Evolutionary conservation across 1,140 invertebrate genomes (phyloP).

Genomic region (Rhopalosiphum padi): DNA sequence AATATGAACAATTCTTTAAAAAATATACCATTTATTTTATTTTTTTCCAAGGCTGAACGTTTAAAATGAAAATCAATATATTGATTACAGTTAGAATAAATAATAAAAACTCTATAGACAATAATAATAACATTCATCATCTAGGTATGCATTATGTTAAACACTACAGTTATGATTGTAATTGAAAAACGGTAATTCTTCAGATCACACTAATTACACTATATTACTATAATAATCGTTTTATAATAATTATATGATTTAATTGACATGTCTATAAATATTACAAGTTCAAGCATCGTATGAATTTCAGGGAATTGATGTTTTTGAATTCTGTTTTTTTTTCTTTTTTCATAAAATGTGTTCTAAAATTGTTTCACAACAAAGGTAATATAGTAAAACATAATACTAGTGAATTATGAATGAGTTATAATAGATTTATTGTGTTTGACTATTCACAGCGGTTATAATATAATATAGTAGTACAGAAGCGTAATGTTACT

Average conservation of each 20-base stretch:
- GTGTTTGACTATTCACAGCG: background rate
- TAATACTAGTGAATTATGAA: background rate
- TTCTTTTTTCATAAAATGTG: background rate
- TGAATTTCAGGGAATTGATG: background rate
- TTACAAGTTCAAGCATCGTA: too few relatives aligned
- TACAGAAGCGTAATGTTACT: background rate
- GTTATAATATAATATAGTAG: background rate
- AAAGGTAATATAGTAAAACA: too few relatives aligned
- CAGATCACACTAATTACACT: background rate
- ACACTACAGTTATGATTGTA: background rate
- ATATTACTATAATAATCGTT: too few relatives aligned
- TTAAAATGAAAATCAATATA: background rate
- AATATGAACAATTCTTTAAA: too few relatives aligned
- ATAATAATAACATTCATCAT: background rate
- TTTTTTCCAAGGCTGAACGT: background rate
- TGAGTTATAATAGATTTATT: background rate
- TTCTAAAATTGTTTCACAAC: background rate
- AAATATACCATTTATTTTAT: background rate
- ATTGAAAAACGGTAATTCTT: background rate
- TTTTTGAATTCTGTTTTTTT: background rate
- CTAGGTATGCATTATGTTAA: background rate
- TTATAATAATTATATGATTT: background rate
- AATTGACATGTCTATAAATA: too few relatives aligned
- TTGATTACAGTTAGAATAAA: background rate
- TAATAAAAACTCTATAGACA: background rate